These are phyloP conservation scores for Pogonus chalceus DNA, from an alignment of 1,140 invertebrate species.

Conservation along the genomic window DNA sequence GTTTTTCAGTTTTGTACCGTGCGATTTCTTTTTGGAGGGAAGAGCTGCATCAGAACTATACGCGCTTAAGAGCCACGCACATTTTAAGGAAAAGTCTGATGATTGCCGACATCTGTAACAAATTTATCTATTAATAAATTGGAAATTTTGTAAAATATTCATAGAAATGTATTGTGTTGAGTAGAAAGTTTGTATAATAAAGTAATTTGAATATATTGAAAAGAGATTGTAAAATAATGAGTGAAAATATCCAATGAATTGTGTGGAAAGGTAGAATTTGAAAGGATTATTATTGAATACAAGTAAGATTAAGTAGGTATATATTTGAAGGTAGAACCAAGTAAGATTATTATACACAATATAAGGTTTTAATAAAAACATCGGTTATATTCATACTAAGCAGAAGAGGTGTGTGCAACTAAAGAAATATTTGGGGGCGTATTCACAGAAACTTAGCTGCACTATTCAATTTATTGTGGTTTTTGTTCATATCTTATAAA, in stretches of 20 bases:
- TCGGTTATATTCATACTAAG: too few relatives aligned
- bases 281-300: conserved; percentile 1
- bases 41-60: conserved; percentile 73
- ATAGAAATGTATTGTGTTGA: too few relatives aligned
- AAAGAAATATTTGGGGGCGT: too few relatives aligned
- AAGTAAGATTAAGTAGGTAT: too few relatives aligned
- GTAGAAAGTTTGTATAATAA: too few relatives aligned
- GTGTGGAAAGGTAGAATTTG: conserved; percentile 6
- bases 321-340: too few relatives aligned
- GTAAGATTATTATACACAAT: too few relatives aligned
- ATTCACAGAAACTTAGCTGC: too few relatives aligned
- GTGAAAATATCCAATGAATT: background rate
- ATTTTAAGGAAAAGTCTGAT: conserved; percentile 89
- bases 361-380: too few relatives aligned
- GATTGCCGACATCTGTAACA: conserved; percentile 75
- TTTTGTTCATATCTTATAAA: too few relatives aligned
- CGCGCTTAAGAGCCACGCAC: conserved; percentile 91
- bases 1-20: conserved; percentile 77
- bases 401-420: too few relatives aligned
- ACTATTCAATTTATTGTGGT: too few relatives aligned
- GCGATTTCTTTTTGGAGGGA: conserved; percentile 63
- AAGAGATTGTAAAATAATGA: conserved; percentile 4
- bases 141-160: background rate
- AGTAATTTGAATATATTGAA: conserved; percentile 12
- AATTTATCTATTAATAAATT: background rate